Base-by-base conservation (phyloP, 2,888 invertebrate genomes). In the Trissolcus japonicus region DNA sequence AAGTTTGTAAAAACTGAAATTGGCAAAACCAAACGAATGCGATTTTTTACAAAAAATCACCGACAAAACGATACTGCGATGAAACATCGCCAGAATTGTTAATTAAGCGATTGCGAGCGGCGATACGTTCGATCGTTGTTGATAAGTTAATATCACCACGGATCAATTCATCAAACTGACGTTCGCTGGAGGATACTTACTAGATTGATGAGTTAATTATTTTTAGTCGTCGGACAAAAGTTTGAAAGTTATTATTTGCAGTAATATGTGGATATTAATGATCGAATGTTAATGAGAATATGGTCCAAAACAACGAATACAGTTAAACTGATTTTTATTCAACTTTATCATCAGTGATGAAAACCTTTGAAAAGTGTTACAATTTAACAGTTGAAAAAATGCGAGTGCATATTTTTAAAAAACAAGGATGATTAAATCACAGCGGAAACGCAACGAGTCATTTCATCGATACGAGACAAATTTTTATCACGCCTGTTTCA, bases 121-220 rank as follows among this genome's bases (percentile, higher is more conserved):
- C 29, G 62, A 74, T 74, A 67, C 17, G 57, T 25, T 67, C 54
- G 74, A 74, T 74, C 54, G 50, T 57, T 16, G 57, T 17, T 67
- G 74, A 74, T 74, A 74, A 74, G 74, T 74, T 74, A 74, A 74
- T 74, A 74, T 74, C 67, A 74, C 62, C 43, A 35, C 6, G 4
- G 19, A 74, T 65, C 74, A 48, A 74, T 74, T 67, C 62, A 74
- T 74, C 74, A 74, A 62, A 67, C 53, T 67, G 74, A 74, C 74
- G 62, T 74, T 1, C 9, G 35, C 35, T 14, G 57, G 21, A 21
- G 59, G 54, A 62, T 74, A 74, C 67, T 74, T 74, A 62, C 67
- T 74, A 62, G 62, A 74, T 74, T 74, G 74, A 74, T 67, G 74
- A 67, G 67, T 67, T 74, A 74, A 74, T 74, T 74, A 67, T 74